Conservation (phyloP, 2,113 vertebrate species). For the human (Homo sapiens) region DNA sequence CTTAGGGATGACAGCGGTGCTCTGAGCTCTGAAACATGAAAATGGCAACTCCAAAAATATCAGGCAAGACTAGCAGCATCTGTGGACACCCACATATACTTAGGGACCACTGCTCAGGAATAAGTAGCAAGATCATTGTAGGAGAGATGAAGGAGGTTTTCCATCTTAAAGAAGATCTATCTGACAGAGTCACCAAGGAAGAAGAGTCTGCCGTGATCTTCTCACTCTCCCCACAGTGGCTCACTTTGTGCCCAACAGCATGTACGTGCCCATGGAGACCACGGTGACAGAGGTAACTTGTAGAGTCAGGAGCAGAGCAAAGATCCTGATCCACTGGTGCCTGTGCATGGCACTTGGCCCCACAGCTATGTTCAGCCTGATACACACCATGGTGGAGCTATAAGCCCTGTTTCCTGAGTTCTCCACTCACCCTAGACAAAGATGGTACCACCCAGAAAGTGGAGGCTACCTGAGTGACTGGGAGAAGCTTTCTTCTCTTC, state of each 20-base stretch:
- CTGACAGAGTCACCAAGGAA: background rate
- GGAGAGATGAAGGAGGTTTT: background rate
- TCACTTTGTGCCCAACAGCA: background rate
- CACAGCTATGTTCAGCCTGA: background rate
- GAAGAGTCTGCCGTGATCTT: background rate
- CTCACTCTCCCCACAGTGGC: background rate
- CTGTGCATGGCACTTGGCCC: background rate
- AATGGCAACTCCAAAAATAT: background rate
- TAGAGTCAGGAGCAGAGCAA: background rate
- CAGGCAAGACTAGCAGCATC: background rate
- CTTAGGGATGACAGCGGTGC: background rate
- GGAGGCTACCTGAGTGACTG: slow-evolving; percentile 65
- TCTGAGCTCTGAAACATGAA: background rate
- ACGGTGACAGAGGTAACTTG: too few relatives aligned
- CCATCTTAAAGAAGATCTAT: background rate
- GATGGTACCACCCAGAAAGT: background rate
- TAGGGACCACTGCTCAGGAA: background rate
- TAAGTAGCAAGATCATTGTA: background rate
- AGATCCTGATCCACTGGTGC: background rate
- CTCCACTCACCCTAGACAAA: background rate
- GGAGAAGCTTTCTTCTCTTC: slow-evolving; percentile 65
- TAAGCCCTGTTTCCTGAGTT: background rate
- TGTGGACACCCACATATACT: background rate
- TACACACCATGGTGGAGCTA: background rate
- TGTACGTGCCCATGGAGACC: background rate